Evolutionary conservation across 2,888 invertebrate species (phyloP), one percentile per base, ranked within the genome.

Genomic region (Drosophila macrothrix): DNA sequence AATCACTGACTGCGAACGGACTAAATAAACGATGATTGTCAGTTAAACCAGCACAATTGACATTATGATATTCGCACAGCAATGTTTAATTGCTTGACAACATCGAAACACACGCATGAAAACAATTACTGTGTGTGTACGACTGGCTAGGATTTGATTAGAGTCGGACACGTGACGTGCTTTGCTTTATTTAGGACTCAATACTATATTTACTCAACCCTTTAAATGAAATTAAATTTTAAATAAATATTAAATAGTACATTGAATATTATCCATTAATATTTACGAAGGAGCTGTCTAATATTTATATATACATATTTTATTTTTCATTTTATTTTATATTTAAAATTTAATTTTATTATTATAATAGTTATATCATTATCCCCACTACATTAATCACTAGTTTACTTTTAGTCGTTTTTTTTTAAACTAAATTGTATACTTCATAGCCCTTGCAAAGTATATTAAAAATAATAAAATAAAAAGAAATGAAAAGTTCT

Each of bases 61-160:
- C 76, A 81, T 83, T 86, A 83, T 65, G 81, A 69, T 72, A 84
- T 82, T 83, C 67, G 76, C 67, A 78, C 76, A 83, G 68, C 25
- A 46, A 79, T 83, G 83, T 84, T 88, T 85, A 84, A 86, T 84
- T 84, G 86, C 87, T 79, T 74, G 73, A 78, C 85, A 88, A 73
- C 78, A 80, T 88, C 73, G 68, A 70, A 88, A 84, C 73, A 67
- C 75, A 79, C 62, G 76, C 66, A 78, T 14, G 54, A 46, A 64
- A 50, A 56, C 54, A 35, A 28, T 55, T 37, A 16, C 33, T 39
- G 37, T 49, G 5, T 35, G 9, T 52, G 22, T 35, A 0, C 39
- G 28, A 65, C 43, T 31, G 22, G 46, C 43, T 35, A 43, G 49
- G 25, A 55, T 28, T 25, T 28, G 19, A 14, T 4, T 19, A 35